These are phyloP conservation scores for Pyralis farinalis DNA, from an alignment of 2,888 invertebrate species.

Conservation along the genomic window DNA sequence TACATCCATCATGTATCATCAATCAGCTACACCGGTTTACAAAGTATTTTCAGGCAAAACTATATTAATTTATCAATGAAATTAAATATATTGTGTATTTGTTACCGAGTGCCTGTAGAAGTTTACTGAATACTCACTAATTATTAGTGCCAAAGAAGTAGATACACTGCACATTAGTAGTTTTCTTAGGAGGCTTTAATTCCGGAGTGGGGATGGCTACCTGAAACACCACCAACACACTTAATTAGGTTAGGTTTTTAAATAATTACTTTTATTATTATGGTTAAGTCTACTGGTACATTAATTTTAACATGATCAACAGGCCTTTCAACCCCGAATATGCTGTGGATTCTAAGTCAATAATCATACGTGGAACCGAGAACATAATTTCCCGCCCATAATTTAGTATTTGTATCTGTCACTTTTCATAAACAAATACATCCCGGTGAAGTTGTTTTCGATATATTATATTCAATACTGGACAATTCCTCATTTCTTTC, in stretches of 20 bases:
- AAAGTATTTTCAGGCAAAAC: too few relatives aligned
- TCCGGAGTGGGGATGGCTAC: conserved; percentile 90
- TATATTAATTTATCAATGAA: too few relatives aligned
- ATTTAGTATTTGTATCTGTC: conserved; percentile 20
- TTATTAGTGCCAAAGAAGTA: conserved; percentile 97
- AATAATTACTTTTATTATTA: conserved; percentile 16
- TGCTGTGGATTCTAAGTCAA: background rate
- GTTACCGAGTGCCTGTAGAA: too few relatives aligned
- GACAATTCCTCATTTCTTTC: conserved; percentile 8
- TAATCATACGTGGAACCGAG: conserved; percentile 21
- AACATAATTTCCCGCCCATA: conserved; percentile 56
- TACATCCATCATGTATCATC: too few relatives aligned
- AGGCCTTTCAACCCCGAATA: too few relatives aligned
- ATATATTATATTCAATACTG: conserved; percentile 5
- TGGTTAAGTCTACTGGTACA: background rate
- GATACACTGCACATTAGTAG: conserved; percentile 88
- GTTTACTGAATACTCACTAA: conserved; percentile 86
- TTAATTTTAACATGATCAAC: too few relatives aligned
- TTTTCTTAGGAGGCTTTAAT: conserved; percentile 88
- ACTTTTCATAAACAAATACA: conserved; percentile 24
- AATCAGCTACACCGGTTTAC: too few relatives aligned
- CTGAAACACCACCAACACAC: conserved; percentile 74
- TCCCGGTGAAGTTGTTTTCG: conserved; percentile 17
- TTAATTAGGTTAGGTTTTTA: conserved; percentile 23
- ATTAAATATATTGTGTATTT: too few relatives aligned